Conservation (phyloP, 2,113 vertebrate genomes). For the Bucco capensis region DNA sequence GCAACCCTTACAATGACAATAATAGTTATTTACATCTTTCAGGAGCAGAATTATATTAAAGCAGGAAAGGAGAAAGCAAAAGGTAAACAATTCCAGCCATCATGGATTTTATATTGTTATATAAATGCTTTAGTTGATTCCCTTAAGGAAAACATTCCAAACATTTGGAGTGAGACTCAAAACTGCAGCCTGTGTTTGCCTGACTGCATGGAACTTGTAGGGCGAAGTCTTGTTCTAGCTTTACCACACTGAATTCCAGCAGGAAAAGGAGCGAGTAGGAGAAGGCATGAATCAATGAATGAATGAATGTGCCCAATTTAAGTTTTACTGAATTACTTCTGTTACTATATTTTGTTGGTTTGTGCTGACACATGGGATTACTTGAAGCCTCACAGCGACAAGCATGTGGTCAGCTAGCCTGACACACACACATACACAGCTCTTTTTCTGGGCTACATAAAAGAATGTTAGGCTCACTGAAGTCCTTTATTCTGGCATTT, state of each 20-base stretch:
- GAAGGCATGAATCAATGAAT: not conserved
- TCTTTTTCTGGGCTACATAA: not conserved
- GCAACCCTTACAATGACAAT: not conserved
- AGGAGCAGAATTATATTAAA: conserved; percentile 84
- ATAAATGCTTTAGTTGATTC: not conserved
- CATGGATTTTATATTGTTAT: not conserved
- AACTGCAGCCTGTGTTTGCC: not conserved
- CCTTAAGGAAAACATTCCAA: not conserved
- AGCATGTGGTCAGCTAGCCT: not conserved
- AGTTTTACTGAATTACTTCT: not conserved
- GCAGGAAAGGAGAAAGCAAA: conserved; percentile 85
- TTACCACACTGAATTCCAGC: not conserved
- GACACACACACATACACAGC: not conserved
- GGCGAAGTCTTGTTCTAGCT: not conserved
- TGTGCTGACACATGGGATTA: not conserved
- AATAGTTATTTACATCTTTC: conserved; percentile 26
- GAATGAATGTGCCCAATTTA: not conserved
- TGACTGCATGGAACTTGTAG: not conserved
- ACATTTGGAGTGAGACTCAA: not conserved
- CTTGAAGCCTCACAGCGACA: not conserved
- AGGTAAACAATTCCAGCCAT: conserved; percentile 55
- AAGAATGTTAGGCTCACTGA: not conserved
- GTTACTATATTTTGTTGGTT: not conserved
- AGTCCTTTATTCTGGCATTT: not conserved
- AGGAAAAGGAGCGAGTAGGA: not conserved